phyloP scores from a whole-genome alignment of 2,888 invertebrate genomes.

The Chalcis sispes region DNA sequence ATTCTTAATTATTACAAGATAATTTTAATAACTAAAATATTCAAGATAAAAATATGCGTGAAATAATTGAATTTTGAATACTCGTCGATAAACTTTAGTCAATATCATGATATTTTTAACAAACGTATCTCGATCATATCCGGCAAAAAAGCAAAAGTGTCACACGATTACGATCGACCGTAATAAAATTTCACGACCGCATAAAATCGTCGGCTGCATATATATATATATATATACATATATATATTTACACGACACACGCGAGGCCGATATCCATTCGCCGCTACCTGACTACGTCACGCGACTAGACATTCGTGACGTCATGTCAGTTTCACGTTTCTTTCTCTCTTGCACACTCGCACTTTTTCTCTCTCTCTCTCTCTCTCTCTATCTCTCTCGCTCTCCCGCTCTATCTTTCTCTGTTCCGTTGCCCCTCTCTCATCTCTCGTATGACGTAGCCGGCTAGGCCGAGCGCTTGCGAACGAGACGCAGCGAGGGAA shows the following conservation, averaged over 20 bases:
- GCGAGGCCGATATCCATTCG: slow-evolving; percentile 1
- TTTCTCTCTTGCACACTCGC: too few relatives aligned
- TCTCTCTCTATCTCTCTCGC: neutral
- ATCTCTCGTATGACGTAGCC: neutral
- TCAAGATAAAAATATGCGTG: too few relatives aligned
- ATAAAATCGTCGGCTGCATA: slow-evolving; percentile 28
- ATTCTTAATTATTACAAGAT: too few relatives aligned
- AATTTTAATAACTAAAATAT: too few relatives aligned
- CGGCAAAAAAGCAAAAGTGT: too few relatives aligned
- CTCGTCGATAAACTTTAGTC: too few relatives aligned
- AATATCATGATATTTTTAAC: too few relatives aligned
- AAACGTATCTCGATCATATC: too few relatives aligned
- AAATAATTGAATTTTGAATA: too few relatives aligned
- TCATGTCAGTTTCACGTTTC: slow-evolving; percentile 55
- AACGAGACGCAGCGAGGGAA: slow-evolving; percentile 55
- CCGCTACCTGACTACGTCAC: slow-evolving; percentile 62
- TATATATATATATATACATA: neutral
- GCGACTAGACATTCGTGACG: slow-evolving; percentile 62
- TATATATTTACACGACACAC: neutral
- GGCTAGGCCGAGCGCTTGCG: slow-evolving; percentile 27
- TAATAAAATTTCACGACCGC: slow-evolving; percentile 28
- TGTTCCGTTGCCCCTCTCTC: slow-evolving; percentile 20
- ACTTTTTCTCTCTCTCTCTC: slow-evolving; percentile 1
- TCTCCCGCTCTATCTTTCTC: neutral
- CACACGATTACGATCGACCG: too few relatives aligned